These are phyloP conservation scores for Cyanoramphus novaezelandiae DNA, from an alignment of 2,113 vertebrate species.

Conservation along the genomic window DNA sequence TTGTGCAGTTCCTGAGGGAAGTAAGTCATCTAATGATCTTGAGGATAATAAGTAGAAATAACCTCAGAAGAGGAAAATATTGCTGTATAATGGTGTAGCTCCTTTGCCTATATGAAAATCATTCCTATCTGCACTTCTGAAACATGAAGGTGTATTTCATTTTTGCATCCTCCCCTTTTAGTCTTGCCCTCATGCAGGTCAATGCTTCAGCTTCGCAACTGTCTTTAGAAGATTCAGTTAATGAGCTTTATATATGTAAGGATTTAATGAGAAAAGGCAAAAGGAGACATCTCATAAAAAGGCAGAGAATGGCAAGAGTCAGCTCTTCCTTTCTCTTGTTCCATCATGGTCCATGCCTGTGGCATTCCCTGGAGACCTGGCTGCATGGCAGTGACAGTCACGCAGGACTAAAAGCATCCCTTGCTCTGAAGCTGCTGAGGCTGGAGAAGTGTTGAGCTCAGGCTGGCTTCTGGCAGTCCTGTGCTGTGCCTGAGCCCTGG, in stretches of 20 bases:
- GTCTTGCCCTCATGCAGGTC: not conserved
- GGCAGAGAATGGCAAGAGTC: not conserved
- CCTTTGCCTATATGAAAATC: not conserved
- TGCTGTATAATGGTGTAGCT: not conserved
- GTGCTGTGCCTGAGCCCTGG: fast-evolving
- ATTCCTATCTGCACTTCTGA: not conserved
- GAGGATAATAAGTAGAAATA: not conserved
- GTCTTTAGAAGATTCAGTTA: not conserved
- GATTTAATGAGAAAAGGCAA: not conserved
- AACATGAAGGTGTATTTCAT: not conserved
- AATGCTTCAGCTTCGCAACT: not conserved
- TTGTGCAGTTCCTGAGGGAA: not conserved
- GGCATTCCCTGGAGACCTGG: fast-evolving
- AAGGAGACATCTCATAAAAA: not conserved
- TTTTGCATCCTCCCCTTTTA: not conserved
- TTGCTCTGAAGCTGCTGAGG: not conserved
- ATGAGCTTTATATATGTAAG: not conserved
- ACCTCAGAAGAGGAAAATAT: not conserved
- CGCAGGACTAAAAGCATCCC: not conserved
- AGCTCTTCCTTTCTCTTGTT: not conserved
- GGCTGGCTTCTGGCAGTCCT: not conserved
- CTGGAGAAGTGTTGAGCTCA: not conserved
- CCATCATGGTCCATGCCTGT: fast-evolving
- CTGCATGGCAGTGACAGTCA: not conserved
- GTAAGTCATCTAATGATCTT: not conserved